A percentile compares a stretch with the other conserved stretches of the same genome.
phyloP scores from a whole-genome alignment of 1,140 invertebrate genomes.

The Nomia melanderi region DNA sequence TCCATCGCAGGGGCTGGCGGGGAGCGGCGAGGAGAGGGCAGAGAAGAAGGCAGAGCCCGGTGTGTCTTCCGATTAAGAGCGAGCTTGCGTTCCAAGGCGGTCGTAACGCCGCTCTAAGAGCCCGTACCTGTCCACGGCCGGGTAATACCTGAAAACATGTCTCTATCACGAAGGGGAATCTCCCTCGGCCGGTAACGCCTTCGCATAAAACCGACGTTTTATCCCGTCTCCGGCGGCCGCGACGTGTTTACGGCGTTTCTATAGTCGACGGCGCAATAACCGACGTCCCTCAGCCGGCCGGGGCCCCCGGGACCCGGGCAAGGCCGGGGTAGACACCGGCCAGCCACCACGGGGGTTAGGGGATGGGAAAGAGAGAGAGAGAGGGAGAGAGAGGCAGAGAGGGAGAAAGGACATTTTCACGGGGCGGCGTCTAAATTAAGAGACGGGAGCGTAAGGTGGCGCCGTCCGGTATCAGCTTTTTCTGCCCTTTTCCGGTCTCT shows the following conservation, averaged over 20 bases:
- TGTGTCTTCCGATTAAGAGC: slow-evolving; percentile 73
- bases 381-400: too few relatives aligned
- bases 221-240: slow-evolving; percentile 70
- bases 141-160: slow-evolving; percentile 80
- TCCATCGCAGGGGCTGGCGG: too few relatives aligned
- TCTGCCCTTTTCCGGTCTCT: slow-evolving; percentile 55
- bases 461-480: slow-evolving; percentile 50
- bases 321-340: not conserved
- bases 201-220: slow-evolving; percentile 80
- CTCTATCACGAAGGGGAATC: slow-evolving; percentile 78
- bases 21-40: too few relatives aligned
- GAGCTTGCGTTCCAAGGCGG: slow-evolving; percentile 70
- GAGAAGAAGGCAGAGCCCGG: slow-evolving; percentile 45
- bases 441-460: slow-evolving; percentile 50
- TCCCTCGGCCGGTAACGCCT: slow-evolving; percentile 70
- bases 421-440: slow-evolving; percentile 63
- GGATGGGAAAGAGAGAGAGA: too few relatives aligned
- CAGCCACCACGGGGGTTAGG: not conserved
- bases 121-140: slow-evolving; percentile 78
- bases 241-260: slow-evolving; percentile 77
- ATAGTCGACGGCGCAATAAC: slow-evolving; percentile 69
- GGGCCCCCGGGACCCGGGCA: not conserved
- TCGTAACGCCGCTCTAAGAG: slow-evolving; percentile 78
- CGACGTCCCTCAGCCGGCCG: slow-evolving; percentile 31
- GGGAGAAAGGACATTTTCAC: slow-evolving; percentile 59